Evolutionary conservation across 2,888 invertebrate genomes (phyloP).

Genomic region (Cylindroiulus punctatus): DNA sequence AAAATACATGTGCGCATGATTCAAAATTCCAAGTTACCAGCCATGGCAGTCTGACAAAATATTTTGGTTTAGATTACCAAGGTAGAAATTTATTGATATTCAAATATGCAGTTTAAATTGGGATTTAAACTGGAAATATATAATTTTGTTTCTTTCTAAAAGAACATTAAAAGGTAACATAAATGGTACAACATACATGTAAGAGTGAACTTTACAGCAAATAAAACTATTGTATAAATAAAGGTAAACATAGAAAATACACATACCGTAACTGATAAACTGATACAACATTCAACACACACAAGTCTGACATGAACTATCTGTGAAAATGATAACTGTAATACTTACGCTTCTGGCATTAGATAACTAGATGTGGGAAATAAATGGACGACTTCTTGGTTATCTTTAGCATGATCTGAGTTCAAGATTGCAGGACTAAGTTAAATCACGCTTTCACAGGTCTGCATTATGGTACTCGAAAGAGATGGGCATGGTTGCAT

Average conservation of each 20-base stretch:
- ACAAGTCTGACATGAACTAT: background rate
- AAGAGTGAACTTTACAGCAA: background rate
- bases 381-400: background rate
- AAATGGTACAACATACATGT: background rate
- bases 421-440: background rate
- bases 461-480: background rate
- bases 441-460: background rate
- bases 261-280: background rate
- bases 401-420: background rate
- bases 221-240: background rate
- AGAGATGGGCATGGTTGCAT: background rate
- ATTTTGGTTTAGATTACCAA: no score
- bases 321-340: background rate
- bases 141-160: no score
- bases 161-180: no score
- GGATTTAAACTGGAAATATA: no score
- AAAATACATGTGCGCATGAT: no score
- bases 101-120: no score
- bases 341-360: background rate
- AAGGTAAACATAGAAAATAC: background rate
- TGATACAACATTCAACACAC: no score
- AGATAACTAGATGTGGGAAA: no score
- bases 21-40: no score
- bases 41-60: no score
- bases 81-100: no score